Evolutionary conservation across 2,113 vertebrate species (phyloP).

Genomic region (Limanda limanda): DNA sequence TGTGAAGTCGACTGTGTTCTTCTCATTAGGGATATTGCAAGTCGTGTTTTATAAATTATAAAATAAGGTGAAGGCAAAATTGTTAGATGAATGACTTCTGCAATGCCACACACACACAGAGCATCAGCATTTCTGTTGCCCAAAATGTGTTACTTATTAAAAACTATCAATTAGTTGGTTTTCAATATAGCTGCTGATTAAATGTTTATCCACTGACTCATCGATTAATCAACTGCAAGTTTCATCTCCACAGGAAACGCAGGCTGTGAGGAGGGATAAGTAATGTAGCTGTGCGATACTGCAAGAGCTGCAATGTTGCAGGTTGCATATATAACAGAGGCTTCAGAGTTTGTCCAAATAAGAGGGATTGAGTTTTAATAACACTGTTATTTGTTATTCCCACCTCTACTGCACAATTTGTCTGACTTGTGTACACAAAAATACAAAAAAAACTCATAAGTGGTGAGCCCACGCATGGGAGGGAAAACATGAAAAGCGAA

Average conservation of each 20-base stretch:
- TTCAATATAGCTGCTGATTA: background rate
- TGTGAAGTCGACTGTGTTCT: background rate
- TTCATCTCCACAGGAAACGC: background rate
- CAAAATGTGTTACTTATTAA: background rate
- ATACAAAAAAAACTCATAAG: background rate
- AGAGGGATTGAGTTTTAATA: background rate
- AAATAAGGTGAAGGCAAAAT: background rate
- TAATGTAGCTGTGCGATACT: background rate
- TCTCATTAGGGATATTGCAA: background rate
- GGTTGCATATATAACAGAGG: conserved; percentile 1
- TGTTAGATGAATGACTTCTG: background rate
- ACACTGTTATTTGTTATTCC: background rate
- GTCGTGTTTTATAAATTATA: background rate
- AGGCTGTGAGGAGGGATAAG: background rate
- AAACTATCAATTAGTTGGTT: background rate
- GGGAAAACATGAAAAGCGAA: conserved; percentile 9
- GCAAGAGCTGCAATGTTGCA: background rate
- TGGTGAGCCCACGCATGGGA: background rate
- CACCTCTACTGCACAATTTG: background rate
- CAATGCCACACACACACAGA: background rate
- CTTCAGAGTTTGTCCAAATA: background rate
- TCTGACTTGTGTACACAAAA: conserved; percentile 5
- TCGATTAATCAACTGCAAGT: background rate
- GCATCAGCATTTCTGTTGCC: background rate
- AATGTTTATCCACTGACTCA: background rate